Evolutionary conservation across 2,797 vertebrate species (phyloP), one percentile per base, ranked within the genome.

Genomic region (Oreonectes daqikongensis): DNA sequence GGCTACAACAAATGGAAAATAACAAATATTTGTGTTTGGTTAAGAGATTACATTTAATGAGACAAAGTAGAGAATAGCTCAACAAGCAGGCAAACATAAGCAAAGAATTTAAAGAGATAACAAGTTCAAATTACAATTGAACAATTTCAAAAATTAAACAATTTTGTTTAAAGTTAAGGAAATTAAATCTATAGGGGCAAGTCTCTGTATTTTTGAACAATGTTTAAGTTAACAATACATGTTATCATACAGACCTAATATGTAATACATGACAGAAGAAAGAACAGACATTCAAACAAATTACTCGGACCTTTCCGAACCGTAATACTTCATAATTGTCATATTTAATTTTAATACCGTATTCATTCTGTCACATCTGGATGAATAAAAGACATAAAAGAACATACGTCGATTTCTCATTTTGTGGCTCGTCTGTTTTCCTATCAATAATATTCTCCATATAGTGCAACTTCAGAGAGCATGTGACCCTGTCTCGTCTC

Each of bases 31-130:
- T 65, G 20, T 52, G 60, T 85, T 77, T 79, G 14, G 72, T 60
- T 30, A 76, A 76, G 38, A 55, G 17, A 35, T 64, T 84, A 87
- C 72, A 83, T 88, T 89, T 89, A 69, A 68, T 67, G 5, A 32
- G 24, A 26, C 10, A 72, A 75, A 79, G 46, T 15, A 61, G 32
- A 40, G 17, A 42, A 35, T 55, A 40, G 53, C 42, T 77, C 17
- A 65, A 60, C 55, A 73, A 72, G 68, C 79, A 72, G 40, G 73
- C 73, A 65, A 76, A 40, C 22, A 64, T 48, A 17, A 24, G 40
- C 53, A 75, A 50, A 64, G 63, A 66, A 17, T 35, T 35, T 35
- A 10, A 35, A 35, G 35, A 0, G 35, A 35, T 35, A 9, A 10
- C 35, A 28, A 74, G 4, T 17, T 35, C 44, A 75, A n/a, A n/a